Percentiles rank a stretch among this genome's conserved stretches.
These are phyloP conservation scores for Meleagris gallopavo DNA, from an alignment of 2,113 vertebrate species.

Conservation along the genomic window DNA sequence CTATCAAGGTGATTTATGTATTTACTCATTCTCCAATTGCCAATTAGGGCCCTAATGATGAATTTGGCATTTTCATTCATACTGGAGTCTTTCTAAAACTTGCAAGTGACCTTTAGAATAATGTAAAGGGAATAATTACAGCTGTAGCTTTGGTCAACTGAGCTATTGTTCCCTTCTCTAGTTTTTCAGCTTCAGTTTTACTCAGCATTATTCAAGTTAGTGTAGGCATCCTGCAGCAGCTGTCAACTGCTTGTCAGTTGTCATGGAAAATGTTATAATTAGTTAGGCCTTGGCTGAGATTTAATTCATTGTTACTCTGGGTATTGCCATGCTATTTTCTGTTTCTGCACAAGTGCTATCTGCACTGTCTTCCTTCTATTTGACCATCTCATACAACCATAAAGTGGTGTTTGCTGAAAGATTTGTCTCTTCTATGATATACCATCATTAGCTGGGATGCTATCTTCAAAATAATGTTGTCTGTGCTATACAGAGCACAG, in stretches of 20 bases:
- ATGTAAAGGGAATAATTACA: neutral
- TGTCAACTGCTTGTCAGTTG: constrained; percentile 43
- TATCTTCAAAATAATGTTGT: neutral
- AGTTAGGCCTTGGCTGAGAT: constrained; percentile 26
- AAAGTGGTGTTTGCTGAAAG: neutral
- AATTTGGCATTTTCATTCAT: neutral
- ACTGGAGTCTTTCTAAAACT: neutral
- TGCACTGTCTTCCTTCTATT: neutral
- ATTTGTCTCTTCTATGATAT: neutral
- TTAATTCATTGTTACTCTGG: neutral
- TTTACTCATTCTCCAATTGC: neutral
- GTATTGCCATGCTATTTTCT: neutral
- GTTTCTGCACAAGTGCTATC: neutral
- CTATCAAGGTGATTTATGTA: neutral
- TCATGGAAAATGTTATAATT: constrained; percentile 48
- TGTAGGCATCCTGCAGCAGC: neutral
- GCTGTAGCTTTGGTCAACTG: neutral
- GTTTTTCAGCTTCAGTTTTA: neutral
- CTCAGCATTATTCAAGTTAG: neutral
- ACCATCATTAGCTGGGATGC: neutral
- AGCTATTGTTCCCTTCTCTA: neutral
- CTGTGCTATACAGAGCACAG: neutral
- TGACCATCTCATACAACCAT: neutral
- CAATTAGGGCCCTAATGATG: neutral
- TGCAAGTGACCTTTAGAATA: neutral